Conservation (phyloP, 2,888 invertebrate species). For the Panopea generosa region DNA sequence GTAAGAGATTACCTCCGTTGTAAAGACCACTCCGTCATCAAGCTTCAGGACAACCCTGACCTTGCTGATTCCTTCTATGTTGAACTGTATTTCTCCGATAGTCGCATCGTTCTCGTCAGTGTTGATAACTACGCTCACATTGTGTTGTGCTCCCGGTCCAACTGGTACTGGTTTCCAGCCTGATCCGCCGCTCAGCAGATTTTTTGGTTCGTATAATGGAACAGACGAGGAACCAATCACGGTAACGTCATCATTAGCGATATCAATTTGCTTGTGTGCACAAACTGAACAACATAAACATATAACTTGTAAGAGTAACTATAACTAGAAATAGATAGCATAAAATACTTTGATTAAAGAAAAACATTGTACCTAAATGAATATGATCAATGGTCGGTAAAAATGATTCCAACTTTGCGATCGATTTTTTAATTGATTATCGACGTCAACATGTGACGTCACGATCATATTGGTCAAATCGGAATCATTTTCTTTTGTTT, state of each 20-base stretch:
- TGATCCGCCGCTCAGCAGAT: slow-evolving; percentile 10
- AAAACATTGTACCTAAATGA: too few relatives aligned
- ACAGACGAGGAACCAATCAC: slow-evolving; percentile 16
- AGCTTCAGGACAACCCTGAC: slow-evolving; percentile 2
- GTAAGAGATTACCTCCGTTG: not conserved
- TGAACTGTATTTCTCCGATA: not conserved
- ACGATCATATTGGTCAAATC: too few relatives aligned
- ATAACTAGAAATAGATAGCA: too few relatives aligned
- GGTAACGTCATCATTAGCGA: slow-evolving; percentile 25
- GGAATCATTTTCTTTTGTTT: too few relatives aligned
- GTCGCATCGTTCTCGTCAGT: slow-evolving; percentile 24
- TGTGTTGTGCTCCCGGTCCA: slow-evolving; percentile 15
- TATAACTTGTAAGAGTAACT: too few relatives aligned
- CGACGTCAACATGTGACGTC: too few relatives aligned
- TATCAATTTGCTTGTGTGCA: slow-evolving; percentile 16
- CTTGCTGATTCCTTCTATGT: slow-evolving; percentile 10
- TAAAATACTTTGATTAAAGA: too few relatives aligned
- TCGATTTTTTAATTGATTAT: too few relatives aligned
- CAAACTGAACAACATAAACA: too few relatives aligned
- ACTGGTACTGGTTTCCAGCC: slow-evolving; percentile 18
- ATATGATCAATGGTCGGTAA: too few relatives aligned
- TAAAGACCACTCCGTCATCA: not conserved
- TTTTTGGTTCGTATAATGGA: slow-evolving; percentile 4
- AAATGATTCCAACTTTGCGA: too few relatives aligned
- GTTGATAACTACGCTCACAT: slow-evolving; percentile 11